Evolutionary conservation across 2,797 vertebrate genomes (phyloP).

Genomic region (Danio jaintianensis): DNA sequence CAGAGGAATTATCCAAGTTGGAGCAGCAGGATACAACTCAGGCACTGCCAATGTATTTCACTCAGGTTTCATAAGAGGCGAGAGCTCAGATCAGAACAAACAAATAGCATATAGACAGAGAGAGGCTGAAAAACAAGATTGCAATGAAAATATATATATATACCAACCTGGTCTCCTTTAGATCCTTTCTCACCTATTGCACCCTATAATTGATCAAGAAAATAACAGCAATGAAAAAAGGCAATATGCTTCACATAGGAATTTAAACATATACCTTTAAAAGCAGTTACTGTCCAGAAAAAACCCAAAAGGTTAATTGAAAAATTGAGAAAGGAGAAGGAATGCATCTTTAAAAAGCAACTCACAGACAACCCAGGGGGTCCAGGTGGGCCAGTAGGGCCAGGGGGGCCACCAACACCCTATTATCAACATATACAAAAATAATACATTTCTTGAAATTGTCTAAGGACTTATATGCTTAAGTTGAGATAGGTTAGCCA

Average conservation of each 20-base stretch:
- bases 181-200: constrained; percentile 87
- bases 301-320: too few relatives aligned
- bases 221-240: constrained; percentile 15
- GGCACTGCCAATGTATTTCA: constrained; percentile 27
- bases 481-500: too few relatives aligned
- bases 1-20: constrained; percentile 45
- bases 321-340: background rate
- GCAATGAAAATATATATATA: constrained; percentile 65
- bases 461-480: too few relatives aligned
- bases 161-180: constrained; percentile 86
- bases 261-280: background rate
- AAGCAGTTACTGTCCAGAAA: background rate
- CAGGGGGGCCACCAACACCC: constrained; percentile 79
- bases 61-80: constrained; percentile 23
- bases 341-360: constrained; percentile 41
- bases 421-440: constrained; percentile 64
- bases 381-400: constrained; percentile 86
- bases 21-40: constrained; percentile 40
- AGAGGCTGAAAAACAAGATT: constrained; percentile 53
- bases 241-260: constrained; percentile 32
- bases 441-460: too few relatives aligned
- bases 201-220: constrained; percentile 75
- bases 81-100: constrained; percentile 16
- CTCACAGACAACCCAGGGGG: constrained; percentile 85
- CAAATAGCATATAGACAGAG: constrained; percentile 11